Percentiles rank a stretch among this genome's conserved stretches.
phyloP scores from a whole-genome alignment of 2,113 vertebrate species.

The Orycteropus afer region DNA sequence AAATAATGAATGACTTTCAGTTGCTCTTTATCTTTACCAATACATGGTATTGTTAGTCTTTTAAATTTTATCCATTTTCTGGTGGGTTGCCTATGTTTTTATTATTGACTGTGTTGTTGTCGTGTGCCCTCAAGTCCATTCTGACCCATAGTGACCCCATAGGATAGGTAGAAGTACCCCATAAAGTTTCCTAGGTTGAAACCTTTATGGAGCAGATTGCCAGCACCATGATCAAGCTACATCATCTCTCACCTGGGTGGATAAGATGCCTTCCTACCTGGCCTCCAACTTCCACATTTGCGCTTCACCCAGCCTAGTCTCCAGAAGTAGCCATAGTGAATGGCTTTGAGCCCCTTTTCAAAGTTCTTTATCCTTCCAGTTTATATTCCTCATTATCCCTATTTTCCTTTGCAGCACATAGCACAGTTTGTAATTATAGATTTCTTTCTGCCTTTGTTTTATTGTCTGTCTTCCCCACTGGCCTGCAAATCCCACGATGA shows the following conservation, averaged over 20 bases:
- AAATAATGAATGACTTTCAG: not conserved
- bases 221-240: not conserved
- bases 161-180: not conserved
- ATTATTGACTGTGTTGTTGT: not conserved
- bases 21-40: not conserved
- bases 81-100: not conserved
- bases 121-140: not conserved
- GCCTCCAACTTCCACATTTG: not conserved
- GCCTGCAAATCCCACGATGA: not conserved
- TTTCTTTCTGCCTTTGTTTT: not conserved
- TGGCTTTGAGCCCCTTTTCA: not conserved
- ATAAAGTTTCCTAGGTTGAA: not conserved
- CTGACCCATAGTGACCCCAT: not conserved
- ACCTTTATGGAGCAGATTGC: not conserved
- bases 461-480: not conserved
- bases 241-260: not conserved
- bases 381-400: not conserved
- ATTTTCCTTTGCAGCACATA: not conserved
- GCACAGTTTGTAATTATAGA: not conserved
- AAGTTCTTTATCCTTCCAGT: not conserved
- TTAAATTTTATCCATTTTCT: not conserved
- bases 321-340: not conserved
- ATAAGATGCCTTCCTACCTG: not conserved
- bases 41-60: no score
- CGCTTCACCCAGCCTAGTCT: no score